Conservation (phyloP, 2,113 vertebrate species). For the Scomber colias region DNA sequence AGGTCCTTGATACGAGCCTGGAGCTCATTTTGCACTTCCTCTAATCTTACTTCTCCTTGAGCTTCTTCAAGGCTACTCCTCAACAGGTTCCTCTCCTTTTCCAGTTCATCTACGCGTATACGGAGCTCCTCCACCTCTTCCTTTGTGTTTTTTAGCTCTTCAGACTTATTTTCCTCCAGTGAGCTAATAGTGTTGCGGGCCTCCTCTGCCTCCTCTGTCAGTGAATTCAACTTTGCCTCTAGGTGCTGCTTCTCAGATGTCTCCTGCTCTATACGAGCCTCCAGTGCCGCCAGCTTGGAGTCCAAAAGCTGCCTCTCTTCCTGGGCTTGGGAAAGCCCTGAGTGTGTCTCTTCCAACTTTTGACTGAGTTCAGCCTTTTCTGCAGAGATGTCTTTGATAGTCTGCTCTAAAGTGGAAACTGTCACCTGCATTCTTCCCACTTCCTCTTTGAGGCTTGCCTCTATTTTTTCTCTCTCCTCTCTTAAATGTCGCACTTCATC, state of each 20-base stretch:
- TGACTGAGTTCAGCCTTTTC: slow-evolving; percentile 80
- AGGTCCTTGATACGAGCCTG: slow-evolving; percentile 83
- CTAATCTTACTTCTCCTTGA: slow-evolving; percentile 70
- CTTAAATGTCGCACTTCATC: slow-evolving; percentile 50
- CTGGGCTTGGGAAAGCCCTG: slow-evolving; percentile 75
- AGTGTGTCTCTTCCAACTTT: slow-evolving; percentile 81
- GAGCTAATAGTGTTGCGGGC: slow-evolving; percentile 54
- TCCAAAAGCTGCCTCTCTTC: slow-evolving; percentile 69
- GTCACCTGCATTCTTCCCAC: slow-evolving; percentile 64
- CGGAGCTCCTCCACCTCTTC: slow-evolving; percentile 56
- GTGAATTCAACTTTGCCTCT: slow-evolving; percentile 68
- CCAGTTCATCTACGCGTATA: slow-evolving; percentile 70
- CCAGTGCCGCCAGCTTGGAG: slow-evolving; percentile 73
- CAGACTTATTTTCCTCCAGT: slow-evolving; percentile 78
- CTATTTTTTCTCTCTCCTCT: slow-evolving; percentile 52
- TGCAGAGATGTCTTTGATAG: slow-evolving; percentile 72
- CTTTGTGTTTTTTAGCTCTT: slow-evolving; percentile 25
- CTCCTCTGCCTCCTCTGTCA: slow-evolving; percentile 80
- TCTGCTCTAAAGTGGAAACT: slow-evolving; percentile 75
- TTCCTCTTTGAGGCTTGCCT: slow-evolving; percentile 77
- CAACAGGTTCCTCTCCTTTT: slow-evolving; percentile 77
- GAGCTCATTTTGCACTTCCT: slow-evolving; percentile 80
- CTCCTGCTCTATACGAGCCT: slow-evolving; percentile 79
- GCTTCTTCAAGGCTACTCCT: slow-evolving; percentile 77
- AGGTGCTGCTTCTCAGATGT: slow-evolving; percentile 78